Percentiles rank a stretch among this genome's conserved stretches.
phyloP scores from a whole-genome alignment of 2,797 vertebrate genomes.

The Lutjanus argentimaculatus region DNA sequence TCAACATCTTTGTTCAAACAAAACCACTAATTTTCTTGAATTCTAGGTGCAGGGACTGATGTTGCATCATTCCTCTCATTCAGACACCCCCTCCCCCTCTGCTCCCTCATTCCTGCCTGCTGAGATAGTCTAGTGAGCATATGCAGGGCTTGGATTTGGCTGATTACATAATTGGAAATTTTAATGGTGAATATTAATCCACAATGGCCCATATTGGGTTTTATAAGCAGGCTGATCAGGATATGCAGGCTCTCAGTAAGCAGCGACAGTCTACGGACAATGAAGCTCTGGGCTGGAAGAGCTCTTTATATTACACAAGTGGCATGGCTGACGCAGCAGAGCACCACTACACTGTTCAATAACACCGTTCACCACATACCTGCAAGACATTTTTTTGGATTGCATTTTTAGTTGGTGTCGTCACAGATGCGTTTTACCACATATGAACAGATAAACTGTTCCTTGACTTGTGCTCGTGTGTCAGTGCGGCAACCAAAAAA shows the following conservation, averaged over 20 bases:
- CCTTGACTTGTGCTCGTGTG: conserved; percentile 31
- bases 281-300: conserved; percentile 46
- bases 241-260: conserved; percentile 67
- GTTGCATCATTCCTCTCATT: conserved; percentile 66
- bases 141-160: conserved; percentile 82
- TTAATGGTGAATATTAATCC: conserved; percentile 86
- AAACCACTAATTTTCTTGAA: conserved; percentile 14
- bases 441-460: conserved; percentile 23
- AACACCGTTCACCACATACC: conserved; percentile 16
- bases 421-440: conserved; percentile 4
- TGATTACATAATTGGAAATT: conserved; percentile 89
- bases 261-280: conserved; percentile 55
- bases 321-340: conserved; percentile 54
- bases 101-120: conserved; percentile 48
- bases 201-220: conserved; percentile 80
- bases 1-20: conserved; percentile 21
- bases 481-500: conserved; percentile 26
- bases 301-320: conserved; percentile 73
- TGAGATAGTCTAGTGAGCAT: conserved; percentile 79
- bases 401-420: neutral
- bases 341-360: conserved; percentile 23
- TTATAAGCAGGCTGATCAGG: conserved; percentile 83
- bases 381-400: conserved; percentile 12
- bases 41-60: conserved; percentile 42
- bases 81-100: conserved; percentile 30